Percentiles rank a stretch among this genome's conserved stretches.
These are phyloP conservation scores for Heloderma charlesbogerti DNA, from an alignment of 2,113 vertebrate species.

Conservation along the genomic window DNA sequence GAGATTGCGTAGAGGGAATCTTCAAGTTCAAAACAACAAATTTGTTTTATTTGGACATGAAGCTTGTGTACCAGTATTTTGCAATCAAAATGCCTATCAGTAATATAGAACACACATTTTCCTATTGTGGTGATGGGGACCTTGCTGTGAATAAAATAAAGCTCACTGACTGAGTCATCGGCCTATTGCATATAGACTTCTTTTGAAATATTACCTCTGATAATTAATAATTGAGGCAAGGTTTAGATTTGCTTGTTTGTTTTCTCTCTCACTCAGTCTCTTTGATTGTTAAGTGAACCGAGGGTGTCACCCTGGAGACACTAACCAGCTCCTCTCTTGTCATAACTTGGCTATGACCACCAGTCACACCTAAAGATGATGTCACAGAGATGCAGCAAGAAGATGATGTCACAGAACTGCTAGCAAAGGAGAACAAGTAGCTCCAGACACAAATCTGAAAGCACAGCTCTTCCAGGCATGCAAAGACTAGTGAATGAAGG, in stretches of 20 bases:
- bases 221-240: neutral
- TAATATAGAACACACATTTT: neutral
- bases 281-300: neutral
- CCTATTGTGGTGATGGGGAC: neutral
- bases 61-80: constrained; percentile 11
- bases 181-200: neutral
- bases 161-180: neutral
- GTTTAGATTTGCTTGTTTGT: neutral
- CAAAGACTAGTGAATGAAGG: neutral
- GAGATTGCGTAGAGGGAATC: constrained; percentile 30
- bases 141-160: neutral
- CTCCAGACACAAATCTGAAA: neutral
- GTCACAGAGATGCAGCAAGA: neutral
- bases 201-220: neutral
- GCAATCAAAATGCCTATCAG: neutral
- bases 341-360: neutral
- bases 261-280: too few species aligned
- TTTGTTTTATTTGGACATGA: constrained; percentile 47
- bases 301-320: neutral
- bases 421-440: too few species aligned
- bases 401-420: neutral
- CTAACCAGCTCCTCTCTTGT: too few species aligned
- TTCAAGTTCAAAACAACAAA: constrained; percentile 32
- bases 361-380: neutral
- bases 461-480: neutral